Base-by-base conservation (phyloP, 1,140 invertebrate species). In the Drosophila subobscura region DNA sequence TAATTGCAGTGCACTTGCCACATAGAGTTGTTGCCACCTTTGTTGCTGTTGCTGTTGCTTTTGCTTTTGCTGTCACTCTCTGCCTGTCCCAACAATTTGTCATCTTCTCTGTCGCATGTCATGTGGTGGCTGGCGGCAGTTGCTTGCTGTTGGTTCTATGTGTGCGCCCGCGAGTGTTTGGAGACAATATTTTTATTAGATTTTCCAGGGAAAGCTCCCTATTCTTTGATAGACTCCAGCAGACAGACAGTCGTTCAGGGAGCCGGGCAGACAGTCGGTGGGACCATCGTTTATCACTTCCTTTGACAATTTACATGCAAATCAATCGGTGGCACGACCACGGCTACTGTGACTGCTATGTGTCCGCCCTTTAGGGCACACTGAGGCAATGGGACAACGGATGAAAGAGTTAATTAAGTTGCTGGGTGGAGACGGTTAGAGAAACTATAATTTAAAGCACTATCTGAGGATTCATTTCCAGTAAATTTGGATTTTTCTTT, bases 261-360 rank as follows among this genome's bases (percentile, higher is more conserved):
- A 27, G 25, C 45, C 57, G 23, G 41, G 33, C 57, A 50, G 29
- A 7, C 56, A 53, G 64, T 52, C 66, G 55, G 45, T 63, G 76
- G 51, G 64, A 59, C 59, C 56, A 46, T 70, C 83, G 83, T 88
- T 88, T 50, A 88, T 88, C 83, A 88, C 84, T 88, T 88, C 83
- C 83, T 88, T 68, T 72, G 75, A 88, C 83, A 88, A 88, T 88
- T 88, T 88, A 77, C 78, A 88, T 88, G 83, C 83, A 88, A 88
- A 88, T 88, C 74, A 75, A 58, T 67, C 59, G 41, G 41, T 65
- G 72, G 42, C 40, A 53, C n/a, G 20, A 10, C 33, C 33, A 10
- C 33, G 33, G 2, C 33, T 10, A 12, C 8, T 10, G 1, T 4
- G 33, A 12, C 33, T 37, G 8, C 8, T 12, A 10, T 37, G 29